A percentile compares a stretch with the other conserved stretches of the same genome.
phyloP scores from a whole-genome alignment of 2,888 invertebrate species.

The Apodemia zela region DNA sequence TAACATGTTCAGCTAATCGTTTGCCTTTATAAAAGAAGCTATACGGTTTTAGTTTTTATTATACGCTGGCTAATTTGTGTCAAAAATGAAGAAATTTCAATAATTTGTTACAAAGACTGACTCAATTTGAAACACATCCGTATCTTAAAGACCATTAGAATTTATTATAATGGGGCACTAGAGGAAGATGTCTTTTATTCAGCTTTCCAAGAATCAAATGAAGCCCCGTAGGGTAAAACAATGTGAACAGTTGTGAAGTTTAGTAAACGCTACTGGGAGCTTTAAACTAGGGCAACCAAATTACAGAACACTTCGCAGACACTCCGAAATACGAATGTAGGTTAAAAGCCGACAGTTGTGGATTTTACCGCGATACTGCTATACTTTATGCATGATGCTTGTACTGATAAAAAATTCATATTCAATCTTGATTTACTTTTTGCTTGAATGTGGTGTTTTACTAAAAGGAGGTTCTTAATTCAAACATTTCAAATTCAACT shows the following conservation, averaged over 20 bases:
- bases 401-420: conserved; percentile 8
- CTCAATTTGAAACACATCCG: conserved; percentile 42
- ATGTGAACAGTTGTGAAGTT: conserved; percentile 36
- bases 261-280: conserved; percentile 34
- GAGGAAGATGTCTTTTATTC: conserved; percentile 42
- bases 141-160: conserved; percentile 52
- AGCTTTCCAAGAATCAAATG: conserved; percentile 46
- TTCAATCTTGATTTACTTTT: neutral
- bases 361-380: neutral
- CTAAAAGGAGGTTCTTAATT: too few species aligned
- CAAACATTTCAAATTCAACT: too few species aligned
- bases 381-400: conserved; percentile 5
- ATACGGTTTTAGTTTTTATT: too few species aligned
- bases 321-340: conserved; percentile 13
- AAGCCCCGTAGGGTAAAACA: conserved; percentile 39
- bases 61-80: neutral
- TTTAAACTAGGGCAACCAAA: conserved; percentile 19
- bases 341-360: conserved; percentile 14
- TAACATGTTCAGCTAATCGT: too few species aligned
- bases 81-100: neutral
- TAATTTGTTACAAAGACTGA: conserved; percentile 28
- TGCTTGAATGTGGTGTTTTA: neutral
- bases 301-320: conserved; percentile 4
- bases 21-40: too few species aligned
- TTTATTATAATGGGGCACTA: conserved; percentile 44